Conservation (phyloP, 2,113 vertebrate genomes). For the Melanerpes formicivorus region DNA sequence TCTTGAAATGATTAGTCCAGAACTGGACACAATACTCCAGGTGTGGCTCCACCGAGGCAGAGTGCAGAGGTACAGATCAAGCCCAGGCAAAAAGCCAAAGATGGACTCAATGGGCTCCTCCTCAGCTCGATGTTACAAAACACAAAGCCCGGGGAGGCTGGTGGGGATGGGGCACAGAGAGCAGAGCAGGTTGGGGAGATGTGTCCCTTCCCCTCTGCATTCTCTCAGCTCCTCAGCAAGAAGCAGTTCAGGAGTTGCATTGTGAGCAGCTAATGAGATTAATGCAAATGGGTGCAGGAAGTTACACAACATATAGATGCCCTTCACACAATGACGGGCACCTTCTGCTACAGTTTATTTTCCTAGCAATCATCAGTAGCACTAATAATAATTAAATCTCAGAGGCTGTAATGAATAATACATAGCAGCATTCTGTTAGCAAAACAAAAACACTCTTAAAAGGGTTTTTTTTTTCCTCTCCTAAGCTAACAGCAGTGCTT, state of each 20-base stretch:
- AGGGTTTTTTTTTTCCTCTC: conserved; percentile 20
- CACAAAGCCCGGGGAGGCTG: background rate
- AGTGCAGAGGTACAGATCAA: background rate
- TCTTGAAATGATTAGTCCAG: too few species aligned
- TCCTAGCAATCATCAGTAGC: conserved; percentile 65
- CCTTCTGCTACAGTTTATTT: conserved; percentile 59
- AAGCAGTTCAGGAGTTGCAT: background rate
- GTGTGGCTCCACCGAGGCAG: too few species aligned
- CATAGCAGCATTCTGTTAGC: conserved; percentile 57
- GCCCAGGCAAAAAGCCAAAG: background rate
- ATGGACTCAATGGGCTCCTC: background rate
- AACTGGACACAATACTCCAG: too few species aligned
- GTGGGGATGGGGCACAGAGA: background rate
- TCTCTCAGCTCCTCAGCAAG: background rate
- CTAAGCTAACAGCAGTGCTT: conserved; percentile 50
- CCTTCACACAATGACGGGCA: conserved; percentile 68
- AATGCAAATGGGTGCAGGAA: conserved; percentile 30
- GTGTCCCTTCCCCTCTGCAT: background rate
- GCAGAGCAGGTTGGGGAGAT: background rate
- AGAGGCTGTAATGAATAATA: conserved; percentile 68
- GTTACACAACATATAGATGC: conserved; percentile 49
- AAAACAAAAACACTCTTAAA: conserved; percentile 63
- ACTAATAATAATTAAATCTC: conserved; percentile 73
- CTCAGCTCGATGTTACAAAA: background rate
- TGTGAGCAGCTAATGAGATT: conserved; percentile 36